Base-by-base conservation (phyloP, 2,888 invertebrate species). In the Muscina levida region DNA sequence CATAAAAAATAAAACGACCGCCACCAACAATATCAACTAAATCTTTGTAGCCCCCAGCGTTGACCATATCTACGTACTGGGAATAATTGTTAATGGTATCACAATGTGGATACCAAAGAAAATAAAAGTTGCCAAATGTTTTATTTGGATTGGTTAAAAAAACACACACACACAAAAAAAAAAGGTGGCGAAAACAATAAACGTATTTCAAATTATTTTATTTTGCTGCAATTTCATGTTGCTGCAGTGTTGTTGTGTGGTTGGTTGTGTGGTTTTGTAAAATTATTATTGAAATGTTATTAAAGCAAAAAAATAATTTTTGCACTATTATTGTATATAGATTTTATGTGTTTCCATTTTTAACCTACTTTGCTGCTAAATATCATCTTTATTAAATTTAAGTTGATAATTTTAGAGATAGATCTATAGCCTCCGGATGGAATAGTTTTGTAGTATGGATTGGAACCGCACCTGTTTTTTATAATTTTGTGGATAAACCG, bases 1-100 rank as follows among this genome's bases (percentile, higher is more conserved):
- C n/a, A n/a, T n/a, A 31, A 31, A 31, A 31, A 3, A 31, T 8
- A 31, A 31, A 31, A 31, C 31, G 4, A 31, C 3, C 31, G 31
- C 31, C 31, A 8, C 42, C 56, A 46, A 59, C 57, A 67, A 31
- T 31, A 31, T 31, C 31, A 8, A 72, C 51, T 42, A 53, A 48
- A 57, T 48, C 75, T 77, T 68, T 77, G 74, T 77, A 77, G 77
- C 77, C 74, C 59, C 72, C 42, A 72, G 81, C 77, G 46, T 31
- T 81, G 81, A 72, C 74, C 81, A 77, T 74, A 77, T 81, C 68
- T 74, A 70, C 39, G 31, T 31, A 31, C 31, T 5, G 31, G 31
- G 31, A 31, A 8, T n/a, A n/a, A 37, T 68, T 48, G 39, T 68
- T 68, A 39, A 51, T 53, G 59, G 19, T 68, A 59, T 17, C 74